Evolutionary conservation across 1,140 invertebrate species (phyloP).

Genomic region (Pseudachorutes palmiensis): DNA sequence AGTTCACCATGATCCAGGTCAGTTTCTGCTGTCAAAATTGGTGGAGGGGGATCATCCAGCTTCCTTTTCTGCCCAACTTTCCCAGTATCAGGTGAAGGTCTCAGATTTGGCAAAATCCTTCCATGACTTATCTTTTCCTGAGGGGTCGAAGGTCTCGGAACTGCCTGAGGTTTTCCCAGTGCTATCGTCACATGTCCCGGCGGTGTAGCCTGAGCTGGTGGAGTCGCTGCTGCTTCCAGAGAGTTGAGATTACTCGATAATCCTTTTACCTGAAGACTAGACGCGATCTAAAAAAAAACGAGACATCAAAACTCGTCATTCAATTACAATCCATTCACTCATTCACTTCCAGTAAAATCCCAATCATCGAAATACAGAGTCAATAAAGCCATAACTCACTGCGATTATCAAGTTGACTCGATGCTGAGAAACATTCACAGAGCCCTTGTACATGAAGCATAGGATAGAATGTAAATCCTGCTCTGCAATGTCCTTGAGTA

Average conservation of each 20-base stretch:
- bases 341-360: neutral
- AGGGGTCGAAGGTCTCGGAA: neutral
- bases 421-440: constrained; percentile 87
- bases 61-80: neutral
- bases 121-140: neutral
- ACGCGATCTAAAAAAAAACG: neutral
- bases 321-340: neutral
- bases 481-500: constrained; percentile 83
- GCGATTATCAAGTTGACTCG: constrained; percentile 38
- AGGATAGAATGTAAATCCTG: constrained; percentile 77
- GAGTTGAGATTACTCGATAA: too few species aligned
- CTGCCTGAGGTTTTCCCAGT: too few species aligned
- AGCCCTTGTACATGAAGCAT: constrained; percentile 92
- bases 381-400: neutral
- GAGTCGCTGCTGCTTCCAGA: neutral
- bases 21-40: too few species aligned
- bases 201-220: too few species aligned
- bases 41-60: too few species aligned
- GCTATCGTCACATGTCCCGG: too few species aligned
- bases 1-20: too few species aligned
- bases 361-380: neutral
- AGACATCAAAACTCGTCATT: neutral
- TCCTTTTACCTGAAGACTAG: constrained; percentile 5
- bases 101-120: neutral
- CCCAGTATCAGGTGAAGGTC: neutral